These are phyloP conservation scores for Cheilosia impressa DNA, from an alignment of 2,888 invertebrate genomes.

Conservation along the genomic window DNA sequence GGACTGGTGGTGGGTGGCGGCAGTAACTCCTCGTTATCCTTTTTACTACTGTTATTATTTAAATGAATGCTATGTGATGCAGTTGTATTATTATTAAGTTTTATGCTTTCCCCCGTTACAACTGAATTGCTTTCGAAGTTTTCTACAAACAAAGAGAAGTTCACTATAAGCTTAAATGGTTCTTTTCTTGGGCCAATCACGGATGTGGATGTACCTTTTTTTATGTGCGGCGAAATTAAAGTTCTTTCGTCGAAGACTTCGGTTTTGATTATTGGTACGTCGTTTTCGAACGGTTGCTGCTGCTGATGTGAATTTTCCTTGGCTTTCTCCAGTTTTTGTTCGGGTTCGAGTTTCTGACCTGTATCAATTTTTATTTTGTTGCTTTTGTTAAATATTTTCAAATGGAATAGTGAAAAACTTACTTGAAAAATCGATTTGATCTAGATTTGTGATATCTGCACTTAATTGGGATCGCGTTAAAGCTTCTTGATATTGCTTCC, in stretches of 20 bases:
- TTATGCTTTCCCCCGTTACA: conserved; percentile 57
- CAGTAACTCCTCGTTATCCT: conserved; percentile 83
- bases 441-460: conserved; percentile 77
- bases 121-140: conserved; percentile 54
- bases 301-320: conserved; percentile 75
- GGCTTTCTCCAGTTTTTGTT: conserved; percentile 60
- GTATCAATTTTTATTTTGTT: not conserved
- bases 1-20: conserved; percentile 78
- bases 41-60: conserved; percentile 80
- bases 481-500: conserved; percentile 95
- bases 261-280: conserved; percentile 55
- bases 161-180: no score
- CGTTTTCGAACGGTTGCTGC: conserved; percentile 69
- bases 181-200: not conserved
- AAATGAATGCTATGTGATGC: conserved; percentile 63
- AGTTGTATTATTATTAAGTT: conserved; percentile 66
- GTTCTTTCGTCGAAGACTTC: conserved; percentile 54
- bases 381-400: not conserved
- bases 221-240: conserved; percentile 47
- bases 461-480: conserved; percentile 85
- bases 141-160: conserved; percentile 30
- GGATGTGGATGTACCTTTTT: conserved; percentile 38
- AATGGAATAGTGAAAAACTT: conserved; percentile 8
- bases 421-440: conserved; percentile 76
- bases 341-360: conserved; percentile 53